Evolutionary conservation across 2,113 vertebrate species (phyloP).

Genomic region (Mustelus asterias): DNA sequence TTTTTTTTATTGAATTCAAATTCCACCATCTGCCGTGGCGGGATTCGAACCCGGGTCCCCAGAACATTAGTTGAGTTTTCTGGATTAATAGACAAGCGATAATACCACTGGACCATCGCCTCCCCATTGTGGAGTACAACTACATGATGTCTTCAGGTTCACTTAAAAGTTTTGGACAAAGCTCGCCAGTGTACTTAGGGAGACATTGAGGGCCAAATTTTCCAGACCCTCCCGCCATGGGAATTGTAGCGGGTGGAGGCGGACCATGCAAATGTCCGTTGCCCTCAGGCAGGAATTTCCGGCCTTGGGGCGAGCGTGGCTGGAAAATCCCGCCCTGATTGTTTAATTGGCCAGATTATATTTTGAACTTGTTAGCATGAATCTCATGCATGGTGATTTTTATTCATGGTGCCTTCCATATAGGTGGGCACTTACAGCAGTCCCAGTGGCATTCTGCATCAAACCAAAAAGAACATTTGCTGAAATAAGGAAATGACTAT

Average conservation of each 20-base stretch:
- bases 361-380: not conserved
- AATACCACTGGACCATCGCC: too few relatives aligned
- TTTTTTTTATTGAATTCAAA: too few relatives aligned
- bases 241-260: too few relatives aligned
- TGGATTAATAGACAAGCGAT: too few relatives aligned
- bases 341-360: not conserved
- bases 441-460: not conserved
- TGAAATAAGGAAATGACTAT: not conserved
- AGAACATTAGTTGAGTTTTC: too few relatives aligned
- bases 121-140: not conserved
- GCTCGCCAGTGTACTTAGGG: not conserved
- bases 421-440: not conserved
- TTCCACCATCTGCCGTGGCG: too few relatives aligned
- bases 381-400: not conserved
- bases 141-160: not conserved
- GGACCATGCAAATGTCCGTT: too few relatives aligned
- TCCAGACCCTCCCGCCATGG: too few relatives aligned
- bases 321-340: too few relatives aligned
- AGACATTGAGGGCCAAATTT: not conserved
- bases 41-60: too few relatives aligned
- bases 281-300: too few relatives aligned
- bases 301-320: too few relatives aligned
- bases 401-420: not conserved
- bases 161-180: not conserved
- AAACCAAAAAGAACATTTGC: not conserved